These are phyloP conservation scores for Trachymyrmex septentrionalis DNA, from an alignment of 1,140 invertebrate genomes.

Conservation along the genomic window DNA sequence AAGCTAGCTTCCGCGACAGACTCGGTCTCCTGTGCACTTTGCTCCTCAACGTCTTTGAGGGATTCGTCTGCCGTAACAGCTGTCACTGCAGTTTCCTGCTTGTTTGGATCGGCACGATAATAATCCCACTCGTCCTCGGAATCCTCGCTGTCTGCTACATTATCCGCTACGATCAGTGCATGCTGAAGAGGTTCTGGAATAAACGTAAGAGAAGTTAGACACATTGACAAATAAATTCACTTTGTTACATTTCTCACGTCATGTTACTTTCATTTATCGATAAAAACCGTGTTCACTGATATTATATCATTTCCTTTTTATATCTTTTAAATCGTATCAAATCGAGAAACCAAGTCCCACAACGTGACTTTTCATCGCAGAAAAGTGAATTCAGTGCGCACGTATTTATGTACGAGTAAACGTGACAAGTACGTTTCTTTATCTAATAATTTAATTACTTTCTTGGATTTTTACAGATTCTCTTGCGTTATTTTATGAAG, in stretches of 20 bases:
- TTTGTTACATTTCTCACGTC: background rate
- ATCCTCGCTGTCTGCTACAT: constrained; percentile 92
- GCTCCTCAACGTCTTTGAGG: constrained; percentile 45
- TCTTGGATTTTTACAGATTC: background rate
- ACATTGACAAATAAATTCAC: background rate
- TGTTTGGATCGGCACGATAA: constrained; percentile 89
- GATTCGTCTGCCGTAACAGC: constrained; percentile 40
- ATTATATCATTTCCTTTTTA: background rate
- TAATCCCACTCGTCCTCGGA: constrained; percentile 94
- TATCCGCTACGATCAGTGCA: constrained; percentile 87
- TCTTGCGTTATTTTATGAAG: background rate
- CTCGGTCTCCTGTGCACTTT: constrained; percentile 29
- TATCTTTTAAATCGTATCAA: background rate
- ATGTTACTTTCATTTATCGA: background rate
- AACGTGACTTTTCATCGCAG: background rate
- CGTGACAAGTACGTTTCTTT: background rate
- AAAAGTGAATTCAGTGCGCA: background rate
- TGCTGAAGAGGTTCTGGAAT: constrained; percentile 81
- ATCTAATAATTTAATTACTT: constrained; percentile 30
- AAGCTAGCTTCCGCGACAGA: background rate
- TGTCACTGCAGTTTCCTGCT: constrained; percentile 74
- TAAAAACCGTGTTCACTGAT: background rate
- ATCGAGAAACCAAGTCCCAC: background rate
- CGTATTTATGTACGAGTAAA: background rate
- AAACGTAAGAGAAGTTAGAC: background rate